Base-by-base conservation (phyloP, 2,888 invertebrate genomes). In the Coecobrya sp. region DNA sequence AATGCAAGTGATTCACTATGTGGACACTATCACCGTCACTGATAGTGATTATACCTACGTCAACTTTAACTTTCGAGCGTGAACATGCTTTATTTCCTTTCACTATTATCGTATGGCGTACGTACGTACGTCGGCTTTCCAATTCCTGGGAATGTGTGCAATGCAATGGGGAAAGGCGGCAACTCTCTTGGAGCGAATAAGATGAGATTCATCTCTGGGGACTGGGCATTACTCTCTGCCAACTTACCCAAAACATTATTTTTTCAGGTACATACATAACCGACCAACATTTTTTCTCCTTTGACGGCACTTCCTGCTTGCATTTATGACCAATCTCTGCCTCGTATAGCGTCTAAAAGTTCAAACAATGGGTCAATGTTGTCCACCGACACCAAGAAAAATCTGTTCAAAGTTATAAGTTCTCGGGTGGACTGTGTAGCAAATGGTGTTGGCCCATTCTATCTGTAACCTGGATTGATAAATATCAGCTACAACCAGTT, bases 191-290 rank as follows among this genome's bases (percentile, higher is more conserved):
- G 81, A 86, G 81, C 55, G 86, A 86, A 82, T 81, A 87, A 92
- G 88, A 93, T 86, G 76, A 88, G 85, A 92, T 91, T 91, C 92
- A 89, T 93, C 93, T 92, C 91, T 82, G 2, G 93, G 89, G 92
- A 92, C 89, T 93, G 86, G 86, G 65, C 91, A 91, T 91, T 91
- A 86, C 91, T 91, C 91, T 91, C 91, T 91, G 91, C 91, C 91
- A 91, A 86, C 86, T 76, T 91, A 49, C 76, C 36, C 86, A 81
- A 86, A 85, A 65, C 84, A 76, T 85, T 76, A 85, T 85, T 90
- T 76, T 52, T 89, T 84, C 84, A 52, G 79, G 79, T 79, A 79
- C 30, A 10, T 79, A 73, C 22, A 73, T 73, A n/a, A 59, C 73
- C 36, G 10, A 42, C 73, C 73, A 19, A 1, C 42, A 73, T 73